Evolutionary conservation across 1,140 invertebrate species (phyloP), one percentile per base, ranked within the genome.

Genomic region (Bursaphelenchus mucronatus): DNA sequence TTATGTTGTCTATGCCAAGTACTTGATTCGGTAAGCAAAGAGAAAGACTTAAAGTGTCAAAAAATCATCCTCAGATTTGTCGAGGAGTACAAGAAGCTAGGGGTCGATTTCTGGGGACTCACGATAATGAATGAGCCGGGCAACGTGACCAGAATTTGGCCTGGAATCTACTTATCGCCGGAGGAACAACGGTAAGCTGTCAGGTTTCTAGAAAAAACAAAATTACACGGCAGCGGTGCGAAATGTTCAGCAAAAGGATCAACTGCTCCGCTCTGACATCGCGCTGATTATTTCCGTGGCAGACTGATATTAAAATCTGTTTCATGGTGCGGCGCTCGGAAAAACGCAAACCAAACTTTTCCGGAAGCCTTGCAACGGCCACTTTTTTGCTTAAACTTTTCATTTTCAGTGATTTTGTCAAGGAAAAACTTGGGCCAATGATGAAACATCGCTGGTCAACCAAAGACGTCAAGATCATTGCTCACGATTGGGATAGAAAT

Each of bases 1-100:
- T 78, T 92, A 89, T 76, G 87, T 90, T 79, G 81, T 86, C 0
- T 93, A 87, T 83, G 89, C 89, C 0, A 83, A 91, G 71, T 93
- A 93, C 75, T 86, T 90, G 76, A 75, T 89, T 1, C 13, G 50
- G 67, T 69, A 30, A 21, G 40, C 17, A 15, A 17, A 59, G 3
- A 15, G 59, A 21, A 66, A 66, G 9, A 30, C 8, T 21, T n/a
- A 41, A 30, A 44, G 10, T 50, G n/a, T 19, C 21, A 69, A n/a
- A 30, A 30, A 30, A 19, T 19, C 39, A 53, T 11, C 58, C 61
- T 43, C 39, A 87, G 86, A 78, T 88, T 88, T 81, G 75, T 87
- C 6, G 75, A 87, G 65, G 83, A 78, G 39, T 88, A 88, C 74
- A 75, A 82, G 68, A 79, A 81, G 4, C 13, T 19, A 6, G 10